A percentile compares a stretch with the other conserved stretches of the same genome.
phyloP scores from a whole-genome alignment of 2,888 invertebrate species.

The Marasmarcha lunaedactyla region DNA sequence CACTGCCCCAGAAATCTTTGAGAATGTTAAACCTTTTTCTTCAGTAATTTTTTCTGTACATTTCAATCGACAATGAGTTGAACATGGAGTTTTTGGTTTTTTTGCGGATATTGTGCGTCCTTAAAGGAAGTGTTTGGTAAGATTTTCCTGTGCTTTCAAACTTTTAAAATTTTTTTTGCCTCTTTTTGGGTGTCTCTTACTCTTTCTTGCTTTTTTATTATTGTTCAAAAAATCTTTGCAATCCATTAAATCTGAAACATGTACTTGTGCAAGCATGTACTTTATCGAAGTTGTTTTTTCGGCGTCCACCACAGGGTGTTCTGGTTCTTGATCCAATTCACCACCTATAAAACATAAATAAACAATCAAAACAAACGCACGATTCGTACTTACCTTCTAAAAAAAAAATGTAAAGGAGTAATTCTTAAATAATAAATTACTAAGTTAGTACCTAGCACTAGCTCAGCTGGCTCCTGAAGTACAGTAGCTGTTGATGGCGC shows the following conservation, averaged over 20 bases:
- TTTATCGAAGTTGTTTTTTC: too few species aligned
- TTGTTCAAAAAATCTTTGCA: not conserved
- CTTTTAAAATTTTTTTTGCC: constrained; percentile 4
- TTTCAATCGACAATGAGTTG: not conserved
- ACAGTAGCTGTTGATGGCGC: too few species aligned
- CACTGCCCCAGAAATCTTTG: constrained; percentile 2
- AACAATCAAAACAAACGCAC: too few species aligned
- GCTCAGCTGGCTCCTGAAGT: too few species aligned
- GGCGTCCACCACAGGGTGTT: too few species aligned
- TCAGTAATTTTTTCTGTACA: constrained; percentile 2
- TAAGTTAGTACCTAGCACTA: too few species aligned
- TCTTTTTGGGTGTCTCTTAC: not conserved
- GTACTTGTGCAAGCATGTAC: not conserved
- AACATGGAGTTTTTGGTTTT: constrained; percentile 5
- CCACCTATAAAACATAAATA: constrained; percentile 1
- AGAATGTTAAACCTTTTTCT: constrained; percentile 1
- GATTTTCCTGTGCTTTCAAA: constrained; percentile 5
- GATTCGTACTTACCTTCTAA: too few species aligned
- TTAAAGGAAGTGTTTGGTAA: constrained; percentile 5
- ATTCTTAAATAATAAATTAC: too few species aligned
- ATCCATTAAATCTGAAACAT: not conserved
- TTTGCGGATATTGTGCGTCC: constrained; percentile 5
- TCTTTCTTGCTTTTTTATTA: constrained; percentile 3
- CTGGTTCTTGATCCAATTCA: constrained; percentile 1
- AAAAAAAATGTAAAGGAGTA: too few species aligned